phyloP scores from a whole-genome alignment of 2,888 invertebrate species.

The Ectemnius continuus region DNA sequence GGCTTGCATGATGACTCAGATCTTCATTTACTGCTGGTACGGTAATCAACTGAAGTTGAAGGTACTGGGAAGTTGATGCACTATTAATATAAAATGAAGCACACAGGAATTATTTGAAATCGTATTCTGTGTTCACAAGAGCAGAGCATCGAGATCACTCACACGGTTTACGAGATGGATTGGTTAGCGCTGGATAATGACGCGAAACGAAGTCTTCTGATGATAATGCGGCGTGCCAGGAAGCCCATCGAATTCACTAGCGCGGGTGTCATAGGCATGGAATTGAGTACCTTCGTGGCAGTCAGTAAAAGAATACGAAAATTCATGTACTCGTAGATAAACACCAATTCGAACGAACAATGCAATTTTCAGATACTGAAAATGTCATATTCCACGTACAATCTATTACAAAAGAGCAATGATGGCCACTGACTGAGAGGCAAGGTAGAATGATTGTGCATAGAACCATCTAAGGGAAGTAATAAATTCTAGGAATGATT shows the following conservation, averaged over 20 bases:
- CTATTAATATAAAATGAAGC: not conserved
- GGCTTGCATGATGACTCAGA: constrained; percentile 49
- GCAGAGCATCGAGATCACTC: constrained; percentile 51
- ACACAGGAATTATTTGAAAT: not conserved
- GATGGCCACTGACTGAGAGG: not conserved
- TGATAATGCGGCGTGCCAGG: constrained; percentile 42
- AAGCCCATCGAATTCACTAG: constrained; percentile 50
- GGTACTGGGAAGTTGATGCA: constrained; percentile 30
- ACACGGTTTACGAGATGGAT: constrained; percentile 51
- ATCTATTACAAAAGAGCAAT: constrained; percentile 46
- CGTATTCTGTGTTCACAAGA: not conserved
- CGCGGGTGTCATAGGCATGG: constrained; percentile 47
- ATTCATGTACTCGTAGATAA: not conserved
- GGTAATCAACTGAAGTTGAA: constrained; percentile 53
- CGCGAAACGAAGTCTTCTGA: constrained; percentile 37
- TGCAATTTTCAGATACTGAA: constrained; percentile 52
- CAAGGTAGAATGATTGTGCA: not conserved
- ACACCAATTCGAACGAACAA: too few species aligned
- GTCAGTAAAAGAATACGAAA: constrained; percentile 37
- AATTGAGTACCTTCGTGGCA: constrained; percentile 49
- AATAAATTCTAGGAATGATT: too few species aligned
- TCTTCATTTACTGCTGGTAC: constrained; percentile 59
- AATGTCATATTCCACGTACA: constrained; percentile 57
- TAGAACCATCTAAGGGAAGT: not conserved
- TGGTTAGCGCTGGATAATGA: constrained; percentile 37